Evolutionary conservation across 2,888 invertebrate species (phyloP).

Genomic region (Macaria liturata): DNA sequence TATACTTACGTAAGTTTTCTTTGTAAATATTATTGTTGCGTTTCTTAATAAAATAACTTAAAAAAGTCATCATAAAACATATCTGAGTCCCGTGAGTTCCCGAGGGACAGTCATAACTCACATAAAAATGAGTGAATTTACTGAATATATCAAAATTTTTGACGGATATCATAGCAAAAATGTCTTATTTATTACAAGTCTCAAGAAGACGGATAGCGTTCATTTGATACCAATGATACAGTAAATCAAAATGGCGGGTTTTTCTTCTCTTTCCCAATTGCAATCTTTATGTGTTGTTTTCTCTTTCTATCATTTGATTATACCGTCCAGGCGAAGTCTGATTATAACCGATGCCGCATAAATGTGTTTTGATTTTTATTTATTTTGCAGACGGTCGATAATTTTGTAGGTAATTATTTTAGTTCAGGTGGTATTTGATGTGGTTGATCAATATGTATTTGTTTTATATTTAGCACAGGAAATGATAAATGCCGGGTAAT

Average conservation of each 20-base stretch:
- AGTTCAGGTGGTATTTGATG: constrained; percentile 35
- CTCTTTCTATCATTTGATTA: constrained; percentile 50
- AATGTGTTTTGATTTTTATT: constrained; percentile 63
- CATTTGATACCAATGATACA: constrained; percentile 48
- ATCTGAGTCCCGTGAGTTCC: no score
- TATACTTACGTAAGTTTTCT: no score
- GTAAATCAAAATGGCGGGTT: constrained; percentile 63
- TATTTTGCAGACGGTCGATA: constrained; percentile 41
- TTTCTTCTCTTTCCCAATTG: constrained; percentile 30
- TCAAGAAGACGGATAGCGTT: constrained; percentile 54
- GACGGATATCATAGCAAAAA: background rate
- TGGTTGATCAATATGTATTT: background rate
- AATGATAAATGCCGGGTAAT: no score
- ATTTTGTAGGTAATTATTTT: constrained; percentile 26
- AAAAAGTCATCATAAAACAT: no score
- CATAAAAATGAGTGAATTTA: no score
- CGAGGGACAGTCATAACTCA: no score
- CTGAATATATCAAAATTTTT: no score
- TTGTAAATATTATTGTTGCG: no score
- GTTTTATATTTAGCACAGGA: no score
- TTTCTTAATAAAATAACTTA: no score
- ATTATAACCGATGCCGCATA: constrained; percentile 59
- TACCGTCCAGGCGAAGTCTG: constrained; percentile 42
- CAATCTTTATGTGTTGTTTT: constrained; percentile 26
- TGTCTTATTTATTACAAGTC: background rate